phyloP scores from a whole-genome alignment of 2,888 invertebrate genomes.

The Tenodera sinensis region DNA sequence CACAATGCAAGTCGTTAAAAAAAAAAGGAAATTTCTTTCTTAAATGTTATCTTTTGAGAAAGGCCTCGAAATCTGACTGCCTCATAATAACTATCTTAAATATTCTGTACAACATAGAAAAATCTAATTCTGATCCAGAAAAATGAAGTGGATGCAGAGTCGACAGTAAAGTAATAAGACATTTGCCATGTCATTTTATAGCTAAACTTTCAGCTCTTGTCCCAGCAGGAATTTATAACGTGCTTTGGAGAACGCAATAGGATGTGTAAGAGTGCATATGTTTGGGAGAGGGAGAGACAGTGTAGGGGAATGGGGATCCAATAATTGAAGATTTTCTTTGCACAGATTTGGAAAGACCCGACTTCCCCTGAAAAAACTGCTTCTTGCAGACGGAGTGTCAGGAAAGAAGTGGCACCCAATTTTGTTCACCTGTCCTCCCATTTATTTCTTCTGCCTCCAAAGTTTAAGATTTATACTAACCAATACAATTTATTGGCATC shows the following conservation, averaged over 20 bases:
- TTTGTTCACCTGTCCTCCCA: conserved; percentile 9
- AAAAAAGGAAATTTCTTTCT: too few relatives aligned
- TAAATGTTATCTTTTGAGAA: too few relatives aligned
- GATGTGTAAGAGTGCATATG: background rate
- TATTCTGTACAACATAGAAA: background rate
- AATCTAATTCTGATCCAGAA: background rate
- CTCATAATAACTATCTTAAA: background rate
- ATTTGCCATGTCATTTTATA: background rate
- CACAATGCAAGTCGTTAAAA: too few relatives aligned
- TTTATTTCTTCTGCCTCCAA: background rate
- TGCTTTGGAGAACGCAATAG: background rate
- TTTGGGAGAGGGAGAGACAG: background rate
- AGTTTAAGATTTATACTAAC: conserved; percentile 19
- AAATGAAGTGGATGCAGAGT: background rate
- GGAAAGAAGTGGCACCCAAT: background rate
- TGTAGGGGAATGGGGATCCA: background rate
- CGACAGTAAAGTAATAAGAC: background rate
- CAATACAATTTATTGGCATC: conserved; percentile 33
- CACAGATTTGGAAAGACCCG: background rate
- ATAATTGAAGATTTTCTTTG: conserved; percentile 12
- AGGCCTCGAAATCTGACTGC: background rate
- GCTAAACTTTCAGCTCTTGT: background rate
- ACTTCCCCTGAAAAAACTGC: background rate
- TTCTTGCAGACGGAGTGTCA: background rate
- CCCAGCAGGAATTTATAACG: background rate